Evolutionary conservation across 2,797 vertebrate species (phyloP).

Genomic region (Pseudochirops corinnae): DNA sequence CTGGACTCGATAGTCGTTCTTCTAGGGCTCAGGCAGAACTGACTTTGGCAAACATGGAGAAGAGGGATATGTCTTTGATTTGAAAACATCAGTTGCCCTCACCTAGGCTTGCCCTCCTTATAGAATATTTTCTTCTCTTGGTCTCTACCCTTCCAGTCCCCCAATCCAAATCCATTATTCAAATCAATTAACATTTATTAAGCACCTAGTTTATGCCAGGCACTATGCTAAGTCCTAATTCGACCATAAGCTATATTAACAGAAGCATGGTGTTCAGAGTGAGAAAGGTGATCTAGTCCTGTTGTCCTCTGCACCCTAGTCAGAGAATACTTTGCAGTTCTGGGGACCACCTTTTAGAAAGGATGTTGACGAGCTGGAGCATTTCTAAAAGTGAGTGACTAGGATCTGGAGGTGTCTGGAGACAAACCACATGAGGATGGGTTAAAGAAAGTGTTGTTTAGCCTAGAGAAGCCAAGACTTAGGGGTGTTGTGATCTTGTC

Average conservation of each 20-base stretch:
- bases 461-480: background rate
- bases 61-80: background rate
- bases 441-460: background rate
- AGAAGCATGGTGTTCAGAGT: background rate
- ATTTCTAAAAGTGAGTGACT: background rate
- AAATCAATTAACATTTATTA: background rate
- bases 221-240: background rate
- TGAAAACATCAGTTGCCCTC: background rate
- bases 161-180: background rate
- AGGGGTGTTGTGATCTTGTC: background rate
- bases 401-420: background rate
- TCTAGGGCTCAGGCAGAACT: background rate
- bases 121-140: background rate
- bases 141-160: background rate
- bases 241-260: background rate
- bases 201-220: background rate
- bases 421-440: background rate
- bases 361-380: background rate
- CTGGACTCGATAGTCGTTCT: background rate
- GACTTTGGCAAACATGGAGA: background rate
- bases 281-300: background rate
- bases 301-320: background rate
- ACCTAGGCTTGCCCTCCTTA: background rate
- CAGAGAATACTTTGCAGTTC: background rate
- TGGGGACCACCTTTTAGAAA: background rate